These are phyloP conservation scores for Drosophila barbarae DNA, from an alignment of 2,888 invertebrate species.

Conservation along the genomic window DNA sequence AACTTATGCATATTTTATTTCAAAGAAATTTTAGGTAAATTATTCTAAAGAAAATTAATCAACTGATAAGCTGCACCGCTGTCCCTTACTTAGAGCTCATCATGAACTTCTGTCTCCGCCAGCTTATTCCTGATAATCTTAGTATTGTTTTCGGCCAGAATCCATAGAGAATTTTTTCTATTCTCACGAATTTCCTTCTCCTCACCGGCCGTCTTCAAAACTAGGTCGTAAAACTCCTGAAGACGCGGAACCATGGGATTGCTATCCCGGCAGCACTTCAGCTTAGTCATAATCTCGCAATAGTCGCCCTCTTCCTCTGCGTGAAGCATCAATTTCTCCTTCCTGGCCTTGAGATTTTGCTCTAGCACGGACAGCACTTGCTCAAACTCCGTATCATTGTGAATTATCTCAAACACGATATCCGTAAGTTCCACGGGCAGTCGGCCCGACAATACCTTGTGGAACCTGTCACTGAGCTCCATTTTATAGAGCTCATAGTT, in stretches of 20 bases:
- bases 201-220: slow-evolving; percentile 61
- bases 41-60: background rate
- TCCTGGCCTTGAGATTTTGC: slow-evolving; percentile 59
- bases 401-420: slow-evolving; percentile 65
- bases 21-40: background rate
- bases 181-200: slow-evolving; percentile 66
- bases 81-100: slow-evolving; percentile 51
- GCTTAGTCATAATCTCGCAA: slow-evolving; percentile 72
- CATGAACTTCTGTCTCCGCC: slow-evolving; percentile 53
- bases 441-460: slow-evolving; percentile 68
- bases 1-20: slow-evolving; percentile 1
- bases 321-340: slow-evolving; percentile 63
- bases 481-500: background rate
- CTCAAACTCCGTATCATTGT: slow-evolving; percentile 66
- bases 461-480: slow-evolving; percentile 35
- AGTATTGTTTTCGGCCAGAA: slow-evolving; percentile 39
- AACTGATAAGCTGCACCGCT: slow-evolving; percentile 47
- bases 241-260: slow-evolving; percentile 72
- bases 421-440: slow-evolving; percentile 69
- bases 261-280: slow-evolving; percentile 70
- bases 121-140: slow-evolving; percentile 58
- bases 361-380: slow-evolving; percentile 63
- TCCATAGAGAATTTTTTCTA: slow-evolving; percentile 41
- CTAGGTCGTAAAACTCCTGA: slow-evolving; percentile 72
- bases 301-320: slow-evolving; percentile 67